Base-by-base conservation (phyloP, 2,113 vertebrate species). In the Amazona guildingii region DNA sequence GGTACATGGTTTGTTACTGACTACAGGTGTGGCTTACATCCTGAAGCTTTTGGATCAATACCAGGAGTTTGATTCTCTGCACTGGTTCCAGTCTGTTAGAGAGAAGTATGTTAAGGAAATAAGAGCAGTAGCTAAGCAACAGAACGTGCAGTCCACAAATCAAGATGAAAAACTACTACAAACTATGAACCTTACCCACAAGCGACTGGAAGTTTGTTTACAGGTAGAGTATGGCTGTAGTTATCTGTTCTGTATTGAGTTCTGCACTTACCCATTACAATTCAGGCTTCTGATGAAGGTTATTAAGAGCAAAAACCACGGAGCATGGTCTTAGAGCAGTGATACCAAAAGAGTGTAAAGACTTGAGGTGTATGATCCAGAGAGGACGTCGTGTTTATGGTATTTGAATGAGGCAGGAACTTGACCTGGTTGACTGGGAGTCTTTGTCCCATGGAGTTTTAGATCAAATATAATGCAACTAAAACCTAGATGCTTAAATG, bases 161-260 rank as follows among this genome's bases (percentile, higher is more conserved):
- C 99, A 99, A 96, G 99, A 99, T 92, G 99, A 99, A 73, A 99
- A 99, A 85, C 96, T 99, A 25, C 97, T 99, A 10, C 99, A 99
- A 85, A 99, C 99, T 1, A 99, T 99, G 99, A 99, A 99, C 93
- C 98, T 99, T 48, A 99, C 99, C 11, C 99, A 99, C 97, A 99
- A 99, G 97, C 98, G 99, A 62, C 97, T 99, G 89, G 99, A 99
- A 54, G 88, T 99, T 84, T 99, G 98, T 97, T 98, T 99, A 59
- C 99, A 99, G 99, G 99, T 99, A 97, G 52, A 70, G 20, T 28
- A 29, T 1, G 16, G 23, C 35, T 15, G 44, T 52, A 18, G 13
- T 90, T 85, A 25, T 1, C 3, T 48, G 21, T 76, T 74, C 54
- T 69, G 10, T 69, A 5, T 19, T 17, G 55, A 48, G 17, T 57